Evolutionary conservation across 2,113 vertebrate genomes (phyloP).

Genomic region (Oceanites oceanicus): DNA sequence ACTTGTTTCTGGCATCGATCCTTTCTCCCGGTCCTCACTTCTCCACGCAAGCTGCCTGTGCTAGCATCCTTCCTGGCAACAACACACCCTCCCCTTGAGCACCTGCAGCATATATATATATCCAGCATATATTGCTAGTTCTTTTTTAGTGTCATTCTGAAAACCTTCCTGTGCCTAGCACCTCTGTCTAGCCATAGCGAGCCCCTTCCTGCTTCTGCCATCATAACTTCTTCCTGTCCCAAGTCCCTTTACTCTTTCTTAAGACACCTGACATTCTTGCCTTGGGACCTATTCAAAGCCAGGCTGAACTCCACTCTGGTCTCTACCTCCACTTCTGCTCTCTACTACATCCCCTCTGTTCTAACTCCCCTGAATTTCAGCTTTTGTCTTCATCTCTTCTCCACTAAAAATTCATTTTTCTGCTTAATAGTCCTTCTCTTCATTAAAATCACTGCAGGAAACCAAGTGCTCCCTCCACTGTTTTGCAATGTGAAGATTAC

Average conservation of each 20-base stretch:
- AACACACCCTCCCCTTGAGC: not conserved
- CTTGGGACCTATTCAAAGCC: not conserved
- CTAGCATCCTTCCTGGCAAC: not conserved
- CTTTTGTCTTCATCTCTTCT: not conserved
- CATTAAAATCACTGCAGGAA: conserved; percentile 2
- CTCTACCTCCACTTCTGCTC: not conserved
- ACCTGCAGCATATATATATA: not conserved
- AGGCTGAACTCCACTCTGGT: not conserved
- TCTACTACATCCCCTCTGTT: not conserved
- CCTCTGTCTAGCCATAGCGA: not conserved
- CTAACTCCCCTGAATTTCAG: not conserved
- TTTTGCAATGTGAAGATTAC: not conserved
- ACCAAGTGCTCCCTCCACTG: not conserved
- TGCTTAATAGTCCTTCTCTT: not conserved
- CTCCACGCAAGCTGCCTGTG: not conserved
- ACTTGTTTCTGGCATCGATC: not conserved
- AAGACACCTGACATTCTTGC: not conserved
- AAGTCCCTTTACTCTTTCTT: not conserved
- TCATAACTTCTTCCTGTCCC: not conserved
- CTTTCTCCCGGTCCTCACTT: not conserved
- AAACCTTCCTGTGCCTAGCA: not conserved
- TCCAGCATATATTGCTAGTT: not conserved
- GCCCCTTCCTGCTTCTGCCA: not conserved
- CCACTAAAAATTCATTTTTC: not conserved
- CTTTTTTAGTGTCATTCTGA: not conserved